Conservation (phyloP, 1,140 invertebrate genomes). For the Plectrocnemia conspersa region DNA sequence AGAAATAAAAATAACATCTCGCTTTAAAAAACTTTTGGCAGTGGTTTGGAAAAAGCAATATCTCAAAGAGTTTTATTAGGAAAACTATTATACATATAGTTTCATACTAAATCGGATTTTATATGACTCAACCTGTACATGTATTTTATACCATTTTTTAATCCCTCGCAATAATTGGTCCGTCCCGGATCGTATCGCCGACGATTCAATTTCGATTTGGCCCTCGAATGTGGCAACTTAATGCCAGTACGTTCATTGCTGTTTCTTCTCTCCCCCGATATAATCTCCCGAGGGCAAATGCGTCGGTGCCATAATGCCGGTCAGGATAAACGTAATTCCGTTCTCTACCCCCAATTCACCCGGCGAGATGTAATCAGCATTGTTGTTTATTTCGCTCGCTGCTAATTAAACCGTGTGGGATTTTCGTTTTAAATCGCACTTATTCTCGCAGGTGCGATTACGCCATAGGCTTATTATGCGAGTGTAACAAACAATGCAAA, state of each 20-base stretch:
- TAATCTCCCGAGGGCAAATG: constrained; percentile 9
- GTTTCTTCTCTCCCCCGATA: constrained; percentile 14
- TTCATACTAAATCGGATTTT: too few species aligned
- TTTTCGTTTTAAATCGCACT: constrained; percentile 26
- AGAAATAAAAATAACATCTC: too few species aligned
- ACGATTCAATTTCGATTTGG: constrained; percentile 10
- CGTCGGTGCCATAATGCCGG: constrained; percentile 13
- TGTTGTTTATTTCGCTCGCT: constrained; percentile 32
- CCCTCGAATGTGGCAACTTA: constrained; percentile 12
- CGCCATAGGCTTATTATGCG: too few species aligned
- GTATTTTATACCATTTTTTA: too few species aligned
- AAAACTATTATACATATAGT: too few species aligned
- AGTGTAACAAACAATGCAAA: too few species aligned
- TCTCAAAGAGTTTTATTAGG: too few species aligned
- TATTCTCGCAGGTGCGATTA: constrained; percentile 16
- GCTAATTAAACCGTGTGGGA: constrained; percentile 31
- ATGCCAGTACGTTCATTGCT: constrained; percentile 17
- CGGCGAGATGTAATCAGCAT: constrained; percentile 27
- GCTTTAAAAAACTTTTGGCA: too few species aligned
- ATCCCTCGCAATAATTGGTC: constrained; percentile 5
- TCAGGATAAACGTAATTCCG: constrained; percentile 21
- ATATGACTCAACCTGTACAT: too few species aligned
- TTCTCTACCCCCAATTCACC: background rate
- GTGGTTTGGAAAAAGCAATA: too few species aligned
- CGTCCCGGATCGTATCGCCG: constrained; percentile 1